phyloP scores from a whole-genome alignment of 2,113 vertebrate species.

The Cariama cristata region DNA sequence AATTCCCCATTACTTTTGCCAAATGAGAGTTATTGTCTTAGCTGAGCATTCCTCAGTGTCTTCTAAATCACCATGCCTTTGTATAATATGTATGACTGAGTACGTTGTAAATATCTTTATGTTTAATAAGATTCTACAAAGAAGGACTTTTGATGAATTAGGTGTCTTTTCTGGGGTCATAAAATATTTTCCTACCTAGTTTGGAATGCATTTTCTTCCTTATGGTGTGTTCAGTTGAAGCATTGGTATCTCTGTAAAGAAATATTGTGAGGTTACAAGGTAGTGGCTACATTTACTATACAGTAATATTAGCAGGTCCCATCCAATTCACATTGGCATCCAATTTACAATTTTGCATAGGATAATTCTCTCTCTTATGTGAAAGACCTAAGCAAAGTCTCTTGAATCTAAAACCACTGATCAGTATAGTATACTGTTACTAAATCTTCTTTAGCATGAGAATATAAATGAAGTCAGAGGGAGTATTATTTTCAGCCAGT shows the following conservation, averaged over 20 bases:
- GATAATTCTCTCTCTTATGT: not conserved
- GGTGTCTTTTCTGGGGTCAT: not conserved
- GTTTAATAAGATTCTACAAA: not conserved
- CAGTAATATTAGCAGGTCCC: not conserved
- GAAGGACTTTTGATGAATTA: not conserved
- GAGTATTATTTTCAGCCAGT: not conserved
- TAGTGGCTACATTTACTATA: not conserved
- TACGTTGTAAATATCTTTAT: conserved; percentile 3
- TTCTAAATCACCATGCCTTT: conserved; percentile 9
- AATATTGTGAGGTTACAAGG: not conserved
- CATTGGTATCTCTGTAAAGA: not conserved
- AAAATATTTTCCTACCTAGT: not conserved
- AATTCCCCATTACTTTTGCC: not conserved
- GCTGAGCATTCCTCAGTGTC: not conserved
- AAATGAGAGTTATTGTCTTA: not conserved
- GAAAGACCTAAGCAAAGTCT: not conserved
- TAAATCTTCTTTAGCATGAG: not conserved
- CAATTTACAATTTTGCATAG: not conserved
- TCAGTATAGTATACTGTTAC: not conserved
- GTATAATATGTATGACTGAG: not conserved
- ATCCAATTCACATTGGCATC: not conserved
- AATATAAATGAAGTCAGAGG: not conserved
- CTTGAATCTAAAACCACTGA: not conserved
- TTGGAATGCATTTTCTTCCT: not conserved
- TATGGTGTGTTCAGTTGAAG: not conserved